Evolutionary conservation across 2,797 vertebrate species (phyloP), one percentile per base, ranked within the genome.

Genomic region (Esox masquinongy): DNA sequence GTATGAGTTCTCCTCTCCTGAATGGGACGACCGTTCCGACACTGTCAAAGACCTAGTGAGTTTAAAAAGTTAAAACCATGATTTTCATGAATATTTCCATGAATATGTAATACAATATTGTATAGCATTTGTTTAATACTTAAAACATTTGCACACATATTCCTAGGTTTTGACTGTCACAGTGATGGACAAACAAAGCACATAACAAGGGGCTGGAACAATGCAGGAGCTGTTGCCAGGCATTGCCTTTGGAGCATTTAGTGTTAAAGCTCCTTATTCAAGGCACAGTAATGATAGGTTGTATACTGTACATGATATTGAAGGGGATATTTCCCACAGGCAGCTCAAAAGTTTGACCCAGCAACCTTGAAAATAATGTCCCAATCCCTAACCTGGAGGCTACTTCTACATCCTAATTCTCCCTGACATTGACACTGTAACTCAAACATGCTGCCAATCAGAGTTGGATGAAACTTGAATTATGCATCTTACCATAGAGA

Each of bases 1-100:
- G 9, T 99, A 98, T 74, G 92, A 97, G 70, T 97, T 97, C 5
- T 91, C 93, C 4, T 98, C 97, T 15, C 97, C 96, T 0, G 97
- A 99, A 76, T 99, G 98, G 98, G 97, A 99, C 0, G 98, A 99
- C 76, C 94, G 96, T 83, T 99, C 98, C 0, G 97, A 99, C 91
- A 99, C 97, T 0, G 96, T 98, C 26, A 99, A 99, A 89, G 98
- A 99, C 86, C 82, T 99, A 95, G 98, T 99, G 70, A 9, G 56
- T 61, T 24, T 14, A 70, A 16, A 70, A 17, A 17, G 56, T 26
- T 61, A 61, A 61, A 26, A 11, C 22, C 24, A 26, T 24, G 22
- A 24, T 24, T 24, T 11, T 24, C 7, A 56, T 56, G 7, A 56
- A 53, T 53, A 24, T 24, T 24, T 11, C 11, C 7, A 56, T 56